phyloP scores from a whole-genome alignment of 2,888 invertebrate species.

The Apodemia duryi region DNA sequence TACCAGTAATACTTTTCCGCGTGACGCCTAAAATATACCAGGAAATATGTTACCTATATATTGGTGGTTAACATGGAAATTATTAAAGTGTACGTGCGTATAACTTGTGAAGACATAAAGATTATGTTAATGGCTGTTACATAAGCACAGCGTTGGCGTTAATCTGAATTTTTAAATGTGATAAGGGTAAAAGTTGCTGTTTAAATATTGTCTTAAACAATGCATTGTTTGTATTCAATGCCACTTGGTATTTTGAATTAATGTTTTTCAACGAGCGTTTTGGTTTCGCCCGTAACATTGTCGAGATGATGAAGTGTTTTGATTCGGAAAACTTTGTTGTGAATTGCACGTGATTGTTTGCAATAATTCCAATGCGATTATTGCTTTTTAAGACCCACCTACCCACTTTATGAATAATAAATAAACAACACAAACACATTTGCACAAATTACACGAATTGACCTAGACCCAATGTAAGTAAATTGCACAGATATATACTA shows the following conservation, averaged over 20 bases:
- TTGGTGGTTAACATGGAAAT: not conserved
- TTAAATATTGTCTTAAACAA: not conserved
- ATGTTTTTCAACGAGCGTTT: slow-evolving; percentile 1
- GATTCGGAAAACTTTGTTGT: not conserved
- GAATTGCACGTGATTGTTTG: too few relatives aligned
- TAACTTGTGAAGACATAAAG: slow-evolving; percentile 4
- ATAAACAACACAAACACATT: too few relatives aligned
- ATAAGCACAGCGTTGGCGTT: not conserved
- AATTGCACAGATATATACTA: too few relatives aligned
- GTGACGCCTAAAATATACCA: not conserved
- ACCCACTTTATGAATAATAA: too few relatives aligned
- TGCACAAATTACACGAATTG: too few relatives aligned
- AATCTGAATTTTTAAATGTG: not conserved
- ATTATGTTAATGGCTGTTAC: not conserved
- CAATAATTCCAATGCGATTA: too few relatives aligned
- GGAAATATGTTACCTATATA: not conserved
- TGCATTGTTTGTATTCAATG: not conserved
- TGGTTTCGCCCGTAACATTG: not conserved
- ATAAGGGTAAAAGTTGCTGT: slow-evolving; percentile 5
- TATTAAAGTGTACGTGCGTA: not conserved
- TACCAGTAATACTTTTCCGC: not conserved
- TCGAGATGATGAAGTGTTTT: not conserved
- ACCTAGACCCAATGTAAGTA: too few relatives aligned
- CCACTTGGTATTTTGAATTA: not conserved
- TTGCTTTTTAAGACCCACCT: too few relatives aligned